These are phyloP conservation scores for Emys orbicularis DNA, from an alignment of 2,797 vertebrate species.

Conservation along the genomic window DNA sequence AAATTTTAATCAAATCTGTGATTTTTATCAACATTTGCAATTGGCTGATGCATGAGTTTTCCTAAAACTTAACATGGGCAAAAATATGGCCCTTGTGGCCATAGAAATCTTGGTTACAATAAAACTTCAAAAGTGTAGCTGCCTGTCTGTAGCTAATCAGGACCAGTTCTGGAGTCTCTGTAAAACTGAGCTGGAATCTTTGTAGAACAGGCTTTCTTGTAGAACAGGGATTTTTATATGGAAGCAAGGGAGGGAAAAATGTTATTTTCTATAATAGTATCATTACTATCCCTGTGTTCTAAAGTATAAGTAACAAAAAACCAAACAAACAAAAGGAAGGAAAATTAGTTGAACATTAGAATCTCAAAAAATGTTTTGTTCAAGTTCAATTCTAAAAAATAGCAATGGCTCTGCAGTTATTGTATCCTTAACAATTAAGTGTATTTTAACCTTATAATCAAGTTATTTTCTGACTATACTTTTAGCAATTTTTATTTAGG, in stretches of 20 bases:
- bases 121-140: not conserved
- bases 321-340: not conserved
- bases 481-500: not conserved
- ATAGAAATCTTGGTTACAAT: not conserved
- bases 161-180: not conserved
- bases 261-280: not conserved
- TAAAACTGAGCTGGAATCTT: not conserved
- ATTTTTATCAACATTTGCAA: not conserved
- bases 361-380: not conserved
- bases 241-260: not conserved
- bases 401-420: not conserved
- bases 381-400: not conserved
- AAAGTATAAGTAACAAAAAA: not conserved
- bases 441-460: not conserved
- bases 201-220: not conserved
- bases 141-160: not conserved
- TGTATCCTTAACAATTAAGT: not conserved
- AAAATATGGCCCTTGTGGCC: not conserved
- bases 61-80: not conserved
- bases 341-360: not conserved
- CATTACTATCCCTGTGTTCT: not conserved
- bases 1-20: constrained; percentile 20
- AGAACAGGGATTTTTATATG: not conserved
- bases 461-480: not conserved
- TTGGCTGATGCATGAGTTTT: not conserved